These are phyloP conservation scores for Gari tellinella DNA, from an alignment of 2,888 invertebrate genomes.

Conservation along the genomic window DNA sequence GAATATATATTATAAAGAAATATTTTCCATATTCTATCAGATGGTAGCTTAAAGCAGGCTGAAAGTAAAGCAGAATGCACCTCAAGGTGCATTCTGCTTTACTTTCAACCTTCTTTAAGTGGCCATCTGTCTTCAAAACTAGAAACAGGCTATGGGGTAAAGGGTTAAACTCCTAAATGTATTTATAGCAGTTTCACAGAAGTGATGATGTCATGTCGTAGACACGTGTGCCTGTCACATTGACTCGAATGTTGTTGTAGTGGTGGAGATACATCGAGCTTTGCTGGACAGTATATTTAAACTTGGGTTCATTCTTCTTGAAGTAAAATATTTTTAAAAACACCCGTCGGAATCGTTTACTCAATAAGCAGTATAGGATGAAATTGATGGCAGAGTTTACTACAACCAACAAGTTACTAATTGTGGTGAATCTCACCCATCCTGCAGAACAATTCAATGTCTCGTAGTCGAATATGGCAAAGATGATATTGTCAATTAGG, in stretches of 20 bases:
- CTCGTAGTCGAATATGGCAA: slow-evolving; percentile 70
- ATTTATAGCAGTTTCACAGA: slow-evolving; percentile 22
- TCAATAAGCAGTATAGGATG: slow-evolving; percentile 81
- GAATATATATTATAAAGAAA: no score
- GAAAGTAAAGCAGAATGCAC: no score
- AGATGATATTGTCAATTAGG: slow-evolving; percentile 81
- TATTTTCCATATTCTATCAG: no score
- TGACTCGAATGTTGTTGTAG: slow-evolving; percentile 14
- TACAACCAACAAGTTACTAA: slow-evolving; percentile 78
- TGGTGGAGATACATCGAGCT: slow-evolving; percentile 52
- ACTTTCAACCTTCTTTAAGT: no score
- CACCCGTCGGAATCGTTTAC: slow-evolving; percentile 78
- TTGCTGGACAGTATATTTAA: slow-evolving; percentile 63
- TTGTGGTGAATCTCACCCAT: slow-evolving; percentile 72
- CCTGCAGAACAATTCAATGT: slow-evolving; percentile 63
- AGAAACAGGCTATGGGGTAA: no score
- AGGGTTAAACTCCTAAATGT: no score
- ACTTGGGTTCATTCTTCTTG: slow-evolving; percentile 57
- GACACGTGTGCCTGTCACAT: slow-evolving; percentile 31
- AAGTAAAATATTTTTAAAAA: slow-evolving; percentile 63
- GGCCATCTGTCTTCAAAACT: no score
- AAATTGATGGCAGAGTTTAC: slow-evolving; percentile 82
- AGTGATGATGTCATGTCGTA: slow-evolving; percentile 52
- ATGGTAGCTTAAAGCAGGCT: no score
- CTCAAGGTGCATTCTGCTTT: no score